These are phyloP conservation scores for Lumbricus terrestris DNA, from an alignment of 2,888 invertebrate species.

Conservation along the genomic window DNA sequence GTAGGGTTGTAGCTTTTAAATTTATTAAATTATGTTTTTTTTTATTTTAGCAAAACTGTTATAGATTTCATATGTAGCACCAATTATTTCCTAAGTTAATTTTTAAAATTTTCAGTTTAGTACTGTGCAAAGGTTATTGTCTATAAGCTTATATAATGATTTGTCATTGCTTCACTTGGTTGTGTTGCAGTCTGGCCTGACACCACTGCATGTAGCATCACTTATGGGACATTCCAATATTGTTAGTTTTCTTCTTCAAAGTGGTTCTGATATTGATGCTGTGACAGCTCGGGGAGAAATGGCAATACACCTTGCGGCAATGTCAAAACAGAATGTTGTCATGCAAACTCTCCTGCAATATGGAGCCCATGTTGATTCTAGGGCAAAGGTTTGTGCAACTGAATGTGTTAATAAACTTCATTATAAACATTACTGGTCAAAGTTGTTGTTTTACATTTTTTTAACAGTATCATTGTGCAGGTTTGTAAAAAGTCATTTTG, in stretches of 20 bases:
- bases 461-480: too few relatives aligned
- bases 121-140: background rate
- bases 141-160: background rate
- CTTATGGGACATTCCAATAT: constrained; percentile 28
- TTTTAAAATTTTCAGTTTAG: background rate
- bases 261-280: constrained; percentile 21
- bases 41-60: background rate
- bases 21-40: too few relatives aligned
- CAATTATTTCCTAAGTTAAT: background rate
- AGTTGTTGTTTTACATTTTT: too few relatives aligned
- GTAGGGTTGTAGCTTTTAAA: too few relatives aligned
- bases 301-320: constrained; percentile 74
- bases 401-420: background rate
- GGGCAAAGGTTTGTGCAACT: constrained; percentile 25
- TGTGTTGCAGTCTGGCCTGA: constrained; percentile 27
- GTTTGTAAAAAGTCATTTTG: too few relatives aligned
- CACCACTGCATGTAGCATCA: constrained; percentile 27
- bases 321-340: constrained; percentile 21
- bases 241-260: constrained; percentile 21
- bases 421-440: too few relatives aligned
- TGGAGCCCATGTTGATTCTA: constrained; percentile 29
- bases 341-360: constrained; percentile 24
- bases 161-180: background rate
- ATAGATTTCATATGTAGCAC: background rate
- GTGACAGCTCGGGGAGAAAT: constrained; percentile 26